Evolutionary conservation across 2,888 invertebrate species (phyloP).

Genomic region (Scelioninae gen. 1): DNA sequence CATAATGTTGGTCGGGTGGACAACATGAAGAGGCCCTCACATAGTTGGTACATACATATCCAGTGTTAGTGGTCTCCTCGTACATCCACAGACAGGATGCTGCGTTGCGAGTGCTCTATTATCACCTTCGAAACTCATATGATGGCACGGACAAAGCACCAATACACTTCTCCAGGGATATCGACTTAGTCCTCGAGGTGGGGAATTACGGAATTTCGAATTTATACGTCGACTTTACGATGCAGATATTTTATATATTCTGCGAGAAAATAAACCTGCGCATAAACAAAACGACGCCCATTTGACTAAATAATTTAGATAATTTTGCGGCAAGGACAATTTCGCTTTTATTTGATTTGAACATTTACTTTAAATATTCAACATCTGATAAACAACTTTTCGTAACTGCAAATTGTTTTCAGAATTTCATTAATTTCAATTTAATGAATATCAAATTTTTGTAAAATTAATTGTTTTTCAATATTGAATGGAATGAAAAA

Average conservation of each 20-base stretch:
- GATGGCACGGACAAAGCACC: slow-evolving; percentile 59
- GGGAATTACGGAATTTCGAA: slow-evolving; percentile 39
- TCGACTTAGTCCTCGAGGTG: slow-evolving; percentile 4
- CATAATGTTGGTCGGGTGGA: slow-evolving; percentile 56
- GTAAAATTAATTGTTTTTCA: no score
- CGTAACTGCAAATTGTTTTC: no score
- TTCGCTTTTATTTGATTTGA: no score
- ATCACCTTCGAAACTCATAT: slow-evolving; percentile 62
- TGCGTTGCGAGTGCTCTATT: slow-evolving; percentile 60
- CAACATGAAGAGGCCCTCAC: slow-evolving; percentile 65
- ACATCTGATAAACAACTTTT: no score
- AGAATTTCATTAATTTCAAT: no score
- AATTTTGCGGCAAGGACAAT: no score
- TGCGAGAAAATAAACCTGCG: background rate
- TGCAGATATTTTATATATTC: slow-evolving; percentile 20
- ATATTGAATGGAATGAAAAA: no score
- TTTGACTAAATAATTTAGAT: no score
- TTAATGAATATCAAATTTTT: no score
- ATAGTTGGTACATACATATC: slow-evolving; percentile 63
- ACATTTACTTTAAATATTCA: no score
- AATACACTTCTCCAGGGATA: slow-evolving; percentile 50
- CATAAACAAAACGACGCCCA: background rate
- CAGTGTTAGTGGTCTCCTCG: slow-evolving; percentile 52
- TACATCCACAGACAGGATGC: slow-evolving; percentile 57
- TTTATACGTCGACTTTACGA: slow-evolving; percentile 37